These are phyloP conservation scores for Temnothorax rugatulus DNA, from an alignment of 2,888 invertebrate genomes.

Conservation along the genomic window DNA sequence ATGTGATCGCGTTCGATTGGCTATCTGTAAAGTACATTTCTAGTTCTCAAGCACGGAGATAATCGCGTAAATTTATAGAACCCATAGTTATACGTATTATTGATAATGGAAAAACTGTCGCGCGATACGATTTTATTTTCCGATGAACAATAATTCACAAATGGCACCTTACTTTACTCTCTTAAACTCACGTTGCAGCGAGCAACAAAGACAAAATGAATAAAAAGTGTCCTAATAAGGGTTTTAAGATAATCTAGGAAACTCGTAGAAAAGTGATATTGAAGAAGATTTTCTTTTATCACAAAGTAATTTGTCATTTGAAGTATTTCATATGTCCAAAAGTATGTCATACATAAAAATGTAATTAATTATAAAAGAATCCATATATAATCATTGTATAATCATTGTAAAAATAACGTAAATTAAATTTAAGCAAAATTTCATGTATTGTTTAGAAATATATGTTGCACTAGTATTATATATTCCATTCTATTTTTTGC, in stretches of 20 bases:
- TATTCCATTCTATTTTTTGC: neutral
- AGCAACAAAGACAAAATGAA: neutral
- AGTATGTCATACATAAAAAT: neutral
- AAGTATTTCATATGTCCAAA: neutral
- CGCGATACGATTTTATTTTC: slow-evolving; percentile 11
- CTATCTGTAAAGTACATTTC: neutral
- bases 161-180: neutral
- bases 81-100: neutral
- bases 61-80: slow-evolving; percentile 6
- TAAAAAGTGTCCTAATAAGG: neutral
- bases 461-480: neutral
- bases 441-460: neutral
- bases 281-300: neutral
- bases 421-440: neutral
- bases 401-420: neutral
- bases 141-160: slow-evolving; percentile 7
- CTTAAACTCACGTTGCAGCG: neutral
- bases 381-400: neutral
- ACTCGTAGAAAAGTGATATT: neutral
- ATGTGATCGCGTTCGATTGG: neutral
- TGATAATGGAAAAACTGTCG: slow-evolving; percentile 19
- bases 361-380: neutral
- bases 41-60: neutral
- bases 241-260: neutral
- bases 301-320: no score